Evolutionary conservation across 2,797 vertebrate genomes (phyloP), one percentile per base, ranked within the genome.

Genomic region (Synaphobranchus kaupii): DNA sequence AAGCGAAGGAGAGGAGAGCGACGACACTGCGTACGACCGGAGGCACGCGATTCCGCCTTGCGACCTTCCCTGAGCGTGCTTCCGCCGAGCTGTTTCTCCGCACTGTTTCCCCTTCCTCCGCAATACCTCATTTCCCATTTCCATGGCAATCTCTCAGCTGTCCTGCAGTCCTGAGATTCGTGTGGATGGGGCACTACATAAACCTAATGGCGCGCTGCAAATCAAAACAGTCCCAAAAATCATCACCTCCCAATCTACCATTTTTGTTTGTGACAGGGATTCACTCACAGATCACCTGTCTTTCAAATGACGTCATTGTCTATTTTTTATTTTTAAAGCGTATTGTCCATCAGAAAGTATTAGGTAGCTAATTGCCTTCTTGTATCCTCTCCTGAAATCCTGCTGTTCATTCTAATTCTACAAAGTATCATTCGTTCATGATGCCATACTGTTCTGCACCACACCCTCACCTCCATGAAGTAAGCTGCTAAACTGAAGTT

Each of bases 1-100:
- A 0, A 96, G 96, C 28, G 95, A 95, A 0, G 95, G 94, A 0
- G 96, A 96, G 87, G 95, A 96, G 91, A 96, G 95, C 0, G 96
- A 96, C 0, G 95, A 96, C 91, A 95, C 96, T 0, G 94, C 95
- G 0, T 97, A 96, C 0, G 95, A 96, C 81, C 92, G 95, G 63
- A 93, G 95, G 87, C 95, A 96, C 17, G 60, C 86, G 86, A 88
- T 95, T 88, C 94, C 89, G 0, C 91, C 90, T 0, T 83, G 90
- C 7, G 96, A 96, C 89, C 92, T 96, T 34, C 96, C 96, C 4
- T 95, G 93, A 96, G 76, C n/a, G 0, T 0, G 54, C 52, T 54
- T 68, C 85, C 25, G 84, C 60, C 48, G 8, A 39, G 13, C 52
- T 6, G 17, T 39, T 39, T 39, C 39, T 39, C 39, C 39, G 3